Evolutionary conservation across 2,797 vertebrate genomes (phyloP), one percentile per base, ranked within the genome.

Genomic region (Glyptemys insculpta): DNA sequence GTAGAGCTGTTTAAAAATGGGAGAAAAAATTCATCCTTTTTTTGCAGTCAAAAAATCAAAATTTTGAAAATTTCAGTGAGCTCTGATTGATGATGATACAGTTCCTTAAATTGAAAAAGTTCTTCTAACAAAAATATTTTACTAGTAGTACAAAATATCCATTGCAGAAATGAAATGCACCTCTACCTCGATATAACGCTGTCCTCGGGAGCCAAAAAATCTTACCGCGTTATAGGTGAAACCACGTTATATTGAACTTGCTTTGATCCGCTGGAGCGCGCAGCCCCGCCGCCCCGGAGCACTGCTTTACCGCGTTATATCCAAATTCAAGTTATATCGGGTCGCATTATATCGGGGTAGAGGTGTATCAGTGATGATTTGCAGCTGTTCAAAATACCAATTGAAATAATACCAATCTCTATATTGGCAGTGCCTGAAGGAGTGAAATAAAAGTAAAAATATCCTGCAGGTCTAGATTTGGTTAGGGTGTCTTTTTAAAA

Each of bases 381-480:
- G 50, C 85, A 81, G 91, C 11, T 90, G 84, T 85, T 95, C 82
- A 85, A 83, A 62, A 76, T 37, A 10, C 15, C 12, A 65, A 4
- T 86, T 62, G 14, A 62, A 34, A 62, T 34, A 68, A 68, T 21
- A 37, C 16, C 34, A 65, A 10, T 68, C 85, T 89, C 52, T 82
- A 65, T 78, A 57, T 90, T 92, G 34, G 72, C 10, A 52, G 44
- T 29, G 12, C 87, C 79, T 84, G 83, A 76, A 34, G 83, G 90
- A 86, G 37, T 88, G 87, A 93, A 94, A 85, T 47, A 89, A 84
- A 87, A 53, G 76, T 79, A 8, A 82, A 81, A 90, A 31, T 84
- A 91, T 34, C 76, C 47, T 54, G 10, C 65, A 57, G 90, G 83
- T 93, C 44, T 21, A 78, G 92, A 25, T 44, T 88, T 76, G 79